Evolutionary conservation across 2,113 vertebrate species (phyloP), one percentile per base, ranked within the genome.

Genomic region (Brachionichthys hirsutus): DNA sequence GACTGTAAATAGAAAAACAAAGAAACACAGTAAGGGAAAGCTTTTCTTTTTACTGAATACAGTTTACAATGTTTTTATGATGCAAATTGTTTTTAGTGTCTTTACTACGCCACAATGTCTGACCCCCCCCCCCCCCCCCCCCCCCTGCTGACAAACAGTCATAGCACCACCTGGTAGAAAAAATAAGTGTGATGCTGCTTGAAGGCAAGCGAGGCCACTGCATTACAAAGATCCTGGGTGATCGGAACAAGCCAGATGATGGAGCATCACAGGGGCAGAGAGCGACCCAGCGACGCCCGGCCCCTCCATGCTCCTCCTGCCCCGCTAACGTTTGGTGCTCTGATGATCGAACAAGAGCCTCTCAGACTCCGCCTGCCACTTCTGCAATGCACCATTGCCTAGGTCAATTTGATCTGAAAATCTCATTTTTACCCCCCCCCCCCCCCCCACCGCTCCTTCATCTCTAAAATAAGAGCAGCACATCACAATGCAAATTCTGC

Each of bases 361-460:
- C 94, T 98, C 94, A 94, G 93, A 94, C 93, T 93, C 90, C 92
- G 95, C 93, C 95, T 97, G 96, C 95, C 95, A 98, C 94, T 90
- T 94, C 90, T 92, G 97, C 94, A 94, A 98, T 93, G 97, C 97
- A 95, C 97, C 97, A 94, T 92, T 97, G 97, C 93, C 93, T 95
- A 92, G 96, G 97, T 98, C 96, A 99, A 99, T 99, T 99, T 98
- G 96, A 98, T 99, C 95, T 99, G 94, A 98, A 97, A 99, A 98
- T 98, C 96, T 99, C 94, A 96, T 99, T 98, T 98, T 98, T 97
- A 94, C 90, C 49, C 49, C 47, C 86, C 89, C n/a, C n/a, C n/a
- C n/a, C n/a, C n/a, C n/a, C n/a, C n/a, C n/a, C n/a, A n/a, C n/a
- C n/a, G n/a, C 96, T 96, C 96, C 95, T 95, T 91, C 88, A 82